phyloP scores from a whole-genome alignment of 2,888 invertebrate species.

The Fabriciana adippe region DNA sequence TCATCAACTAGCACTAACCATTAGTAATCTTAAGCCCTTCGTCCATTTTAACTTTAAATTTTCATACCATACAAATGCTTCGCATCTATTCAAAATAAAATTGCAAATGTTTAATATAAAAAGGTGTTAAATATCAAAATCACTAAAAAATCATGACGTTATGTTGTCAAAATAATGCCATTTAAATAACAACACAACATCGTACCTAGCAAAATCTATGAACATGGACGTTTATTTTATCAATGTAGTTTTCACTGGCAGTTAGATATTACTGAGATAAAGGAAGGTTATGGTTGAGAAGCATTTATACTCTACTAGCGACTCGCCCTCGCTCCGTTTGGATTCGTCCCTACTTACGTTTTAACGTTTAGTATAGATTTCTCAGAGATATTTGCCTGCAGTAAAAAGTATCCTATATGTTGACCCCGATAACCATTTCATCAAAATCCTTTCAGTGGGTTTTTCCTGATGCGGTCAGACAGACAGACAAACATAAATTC shows the following conservation, averaged over 20 bases:
- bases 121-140: slow-evolving; percentile 64
- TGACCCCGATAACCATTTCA: too few relatives aligned
- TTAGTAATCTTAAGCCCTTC: slow-evolving; percentile 69
- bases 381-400: too few relatives aligned
- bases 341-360: too few relatives aligned
- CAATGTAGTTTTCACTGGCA: background rate
- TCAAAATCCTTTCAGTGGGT: too few relatives aligned
- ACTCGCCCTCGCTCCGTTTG: too few relatives aligned
- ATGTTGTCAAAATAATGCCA: slow-evolving; percentile 70
- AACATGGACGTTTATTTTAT: slow-evolving; percentile 38
- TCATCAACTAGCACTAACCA: slow-evolving; percentile 49
- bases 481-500: too few relatives aligned
- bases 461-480: too few relatives aligned
- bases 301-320: too few relatives aligned
- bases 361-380: too few relatives aligned
- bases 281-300: too few relatives aligned
- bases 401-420: too few relatives aligned
- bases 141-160: slow-evolving; percentile 78
- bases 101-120: slow-evolving; percentile 66
- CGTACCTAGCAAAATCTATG: slow-evolving; percentile 62
- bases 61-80: slow-evolving; percentile 65
- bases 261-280: background rate
- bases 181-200: slow-evolving; percentile 62
- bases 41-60: slow-evolving; percentile 76
- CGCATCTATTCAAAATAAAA: slow-evolving; percentile 59